phyloP scores from a whole-genome alignment of 2,797 vertebrate genomes.

The Telmatherina bonti region DNA sequence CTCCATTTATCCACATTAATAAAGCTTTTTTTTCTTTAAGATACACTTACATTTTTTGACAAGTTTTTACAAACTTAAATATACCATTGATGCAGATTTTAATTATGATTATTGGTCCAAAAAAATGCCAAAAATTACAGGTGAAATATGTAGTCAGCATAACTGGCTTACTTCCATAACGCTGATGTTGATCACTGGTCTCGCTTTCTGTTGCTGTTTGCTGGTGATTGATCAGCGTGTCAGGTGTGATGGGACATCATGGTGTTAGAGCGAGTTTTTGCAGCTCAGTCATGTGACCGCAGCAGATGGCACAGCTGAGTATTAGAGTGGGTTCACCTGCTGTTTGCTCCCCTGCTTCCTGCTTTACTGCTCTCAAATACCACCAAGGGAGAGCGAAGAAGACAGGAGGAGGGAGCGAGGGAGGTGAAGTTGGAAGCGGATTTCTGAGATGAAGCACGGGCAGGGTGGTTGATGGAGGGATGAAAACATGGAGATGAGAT shows the following conservation, averaged over 20 bases:
- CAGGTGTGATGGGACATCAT: constrained; percentile 92
- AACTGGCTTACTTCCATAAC: constrained; percentile 25
- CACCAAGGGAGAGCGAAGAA: constrained; percentile 68
- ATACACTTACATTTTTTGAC: constrained; percentile 5
- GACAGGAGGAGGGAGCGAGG: constrained; percentile 24
- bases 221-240: constrained; percentile 93
- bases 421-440: constrained; percentile 33
- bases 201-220: constrained; percentile 64
- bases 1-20: background rate
- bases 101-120: constrained; percentile 10
- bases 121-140: constrained; percentile 22
- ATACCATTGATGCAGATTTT: constrained; percentile 9
- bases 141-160: constrained; percentile 32
- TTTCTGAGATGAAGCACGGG: constrained; percentile 17
- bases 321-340: constrained; percentile 86
- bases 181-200: constrained; percentile 15
- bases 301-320: constrained; percentile 91
- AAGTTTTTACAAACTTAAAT: background rate
- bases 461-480: constrained; percentile 20
- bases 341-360: constrained; percentile 88
- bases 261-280: constrained; percentile 85
- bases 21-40: background rate
- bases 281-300: constrained; percentile 84
- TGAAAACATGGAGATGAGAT: constrained; percentile 33
- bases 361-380: constrained; percentile 78